Evolutionary conservation across 1,140 invertebrate genomes (phyloP), one percentile per base, ranked within the genome.

Genomic region (Galendromus occidentalis): DNA sequence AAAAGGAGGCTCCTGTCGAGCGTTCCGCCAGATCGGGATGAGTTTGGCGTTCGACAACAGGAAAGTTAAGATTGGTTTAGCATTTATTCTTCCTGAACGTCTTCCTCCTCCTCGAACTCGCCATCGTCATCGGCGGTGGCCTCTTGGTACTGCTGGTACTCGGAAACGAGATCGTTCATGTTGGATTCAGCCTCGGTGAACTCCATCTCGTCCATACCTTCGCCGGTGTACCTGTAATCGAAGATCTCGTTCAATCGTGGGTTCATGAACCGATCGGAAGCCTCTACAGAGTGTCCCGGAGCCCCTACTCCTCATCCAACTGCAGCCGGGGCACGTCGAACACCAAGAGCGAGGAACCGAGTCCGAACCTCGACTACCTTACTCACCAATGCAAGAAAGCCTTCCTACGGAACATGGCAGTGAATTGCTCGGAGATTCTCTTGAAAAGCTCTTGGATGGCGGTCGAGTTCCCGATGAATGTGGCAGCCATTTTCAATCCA

Each of bases 131-230:
- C 67, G 29, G 67, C 68, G 18, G 69, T 68, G 18, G 71, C 69
- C 18, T 67, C 66, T 45, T 71, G 68, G 9, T 71, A 71, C 39
- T 71, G 88, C 73, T 91, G 88, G 75, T 91, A 92, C 73, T 91
- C 88, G 68, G 87, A 86, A 79, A 92, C 89, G 72, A 88, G 73
- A 71, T 88, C 86, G 70, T 86, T 86, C 84, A 79, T 78, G 71
- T 79, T 79, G 45, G 74, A 76, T 68, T 79, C 78, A 0, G 86
- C 86, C 70, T 88, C 85, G 17, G 83, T 86, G 75, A 88, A 88
- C 73, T 89, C 86, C 78, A 82, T 83, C 71, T 87, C 85, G 67
- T 88, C 86, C 86, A 88, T 88, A 66, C 86, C 86, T 72, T 89
- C 87, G 9, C 85, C 84, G 64, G 84, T 87, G 72, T 81, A 81